Percentiles rank a stretch among this genome's conserved stretches.
These are phyloP conservation scores for Betta splendens DNA, from an alignment of 2,797 vertebrate genomes.

Conservation along the genomic window DNA sequence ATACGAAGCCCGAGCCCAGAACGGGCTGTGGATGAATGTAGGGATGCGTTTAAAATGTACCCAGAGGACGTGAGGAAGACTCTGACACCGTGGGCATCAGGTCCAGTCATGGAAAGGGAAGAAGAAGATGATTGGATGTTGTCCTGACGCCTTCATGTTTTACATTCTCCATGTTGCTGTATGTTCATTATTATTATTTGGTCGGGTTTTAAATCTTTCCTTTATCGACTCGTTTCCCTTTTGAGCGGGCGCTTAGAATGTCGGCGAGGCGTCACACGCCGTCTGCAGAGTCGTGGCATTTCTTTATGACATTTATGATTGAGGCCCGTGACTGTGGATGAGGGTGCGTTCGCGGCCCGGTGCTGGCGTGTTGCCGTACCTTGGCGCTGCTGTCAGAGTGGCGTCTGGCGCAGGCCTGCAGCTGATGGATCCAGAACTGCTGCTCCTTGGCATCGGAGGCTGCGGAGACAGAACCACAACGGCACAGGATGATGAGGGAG, in stretches of 20 bases:
- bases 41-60: too few relatives aligned
- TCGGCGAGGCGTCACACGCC: conserved; percentile 1
- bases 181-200: background rate
- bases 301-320: conserved; percentile 24
- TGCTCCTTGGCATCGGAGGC: conserved; percentile 92
- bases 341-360: too few relatives aligned
- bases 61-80: too few relatives aligned
- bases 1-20: conserved; percentile 43
- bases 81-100: too few relatives aligned
- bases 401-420: conserved; percentile 92
- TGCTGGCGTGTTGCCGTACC: conserved; percentile 73
- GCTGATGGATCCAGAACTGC: conserved; percentile 94
- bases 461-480: conserved; percentile 58
- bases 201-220: too few relatives aligned
- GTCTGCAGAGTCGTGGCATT: conserved; percentile 30
- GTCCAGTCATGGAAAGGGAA: too few relatives aligned
- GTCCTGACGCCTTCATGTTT: background rate
- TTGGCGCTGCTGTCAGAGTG: conserved; percentile 92
- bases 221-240: background rate
- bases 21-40: conserved; percentile 19
- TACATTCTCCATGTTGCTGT: background rate
- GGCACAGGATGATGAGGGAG: too few relatives aligned
- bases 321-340: conserved; percentile 5
- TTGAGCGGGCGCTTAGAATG: background rate
- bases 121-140: conserved; percentile 17